Evolutionary conservation across 2,113 vertebrate genomes (phyloP), one percentile per base, ranked within the genome.

Genomic region (Synchiropus splendidus): DNA sequence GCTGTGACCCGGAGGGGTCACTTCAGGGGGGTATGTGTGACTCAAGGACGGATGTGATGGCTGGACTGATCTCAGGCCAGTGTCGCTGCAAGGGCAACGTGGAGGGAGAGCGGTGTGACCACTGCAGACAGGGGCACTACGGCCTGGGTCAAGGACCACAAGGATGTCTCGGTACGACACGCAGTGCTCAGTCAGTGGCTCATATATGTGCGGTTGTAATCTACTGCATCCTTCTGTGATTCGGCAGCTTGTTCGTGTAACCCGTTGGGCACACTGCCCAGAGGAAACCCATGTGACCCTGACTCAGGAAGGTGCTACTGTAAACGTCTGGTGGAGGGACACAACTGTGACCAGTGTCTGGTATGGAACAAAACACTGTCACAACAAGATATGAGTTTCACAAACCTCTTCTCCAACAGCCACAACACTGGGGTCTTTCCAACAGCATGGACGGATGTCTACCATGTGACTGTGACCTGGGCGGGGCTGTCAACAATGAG

Each of bases 361-460:
- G 95, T 97, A 79, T 16, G 54, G 14, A 47, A 40, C 15, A 14
- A 35, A 18, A 12, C 12, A 3, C 31, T 42, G 13, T 32, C 4
- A 9, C 16, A 16, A 36, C 18, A 12, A 17, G 1, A 5, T 15
- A 1, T 6, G 13, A 18, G 17, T 9, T 16, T 13, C 6, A 44
- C 27, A 1, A 40, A 21, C 5, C 10, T 10, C 17, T 6, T 4
- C 2, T 33, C 16, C 34, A 36, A 21, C 61, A 99, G 95, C 86
- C 89, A 4, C 79, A 94, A 70, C 87, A 96, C 55, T 99, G 95
- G 95, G 94, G 95, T 43, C 76, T 99, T 42, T 92, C 89, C 72
- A 90, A 90, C 0, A 89, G 92, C 77, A 85, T 96, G 83, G 92
- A 97, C 9, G 95, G 95, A 18, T 99, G 95, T 73, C 87, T 87